Conservation (phyloP, 2,888 invertebrate genomes). For the Muschampia plurimacula region DNA sequence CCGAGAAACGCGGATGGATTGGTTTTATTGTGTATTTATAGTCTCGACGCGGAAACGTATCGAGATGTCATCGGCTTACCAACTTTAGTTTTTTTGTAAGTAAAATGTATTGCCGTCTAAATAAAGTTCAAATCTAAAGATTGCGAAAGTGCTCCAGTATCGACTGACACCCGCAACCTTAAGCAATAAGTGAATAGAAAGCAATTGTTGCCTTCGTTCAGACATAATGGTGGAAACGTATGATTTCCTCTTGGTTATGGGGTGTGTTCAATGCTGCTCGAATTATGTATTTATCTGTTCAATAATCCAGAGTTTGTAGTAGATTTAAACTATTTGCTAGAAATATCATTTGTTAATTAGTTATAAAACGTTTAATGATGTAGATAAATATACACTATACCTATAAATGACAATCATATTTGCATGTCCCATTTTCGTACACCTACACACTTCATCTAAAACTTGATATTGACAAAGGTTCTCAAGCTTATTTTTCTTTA, state of each 20-base stretch:
- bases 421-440: slow-evolving; percentile 45
- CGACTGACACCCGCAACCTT: slow-evolving; percentile 79
- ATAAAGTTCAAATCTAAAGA: slow-evolving; percentile 70
- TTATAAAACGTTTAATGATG: slow-evolving; percentile 1
- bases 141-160: slow-evolving; percentile 79
- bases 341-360: slow-evolving; percentile 3
- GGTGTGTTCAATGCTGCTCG: slow-evolving; percentile 27
- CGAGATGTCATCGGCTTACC: slow-evolving; percentile 77
- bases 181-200: slow-evolving; percentile 74
- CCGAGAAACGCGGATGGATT: slow-evolving; percentile 51
- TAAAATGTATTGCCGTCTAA: slow-evolving; percentile 64
- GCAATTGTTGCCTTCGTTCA: slow-evolving; percentile 66
- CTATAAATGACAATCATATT: slow-evolving; percentile 27
- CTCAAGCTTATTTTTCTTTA: slow-evolving; percentile 43
- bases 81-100: slow-evolving; percentile 70
- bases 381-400: not conserved
- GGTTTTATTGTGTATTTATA: slow-evolving; percentile 77
- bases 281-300: not conserved
- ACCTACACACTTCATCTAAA: slow-evolving; percentile 46
- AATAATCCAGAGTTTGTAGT: not conserved
- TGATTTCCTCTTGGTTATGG: slow-evolving; percentile 61
- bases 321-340: not conserved
- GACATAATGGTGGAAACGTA: slow-evolving; percentile 69
- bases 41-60: slow-evolving; percentile 76
- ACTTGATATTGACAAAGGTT: slow-evolving; percentile 10